Evolutionary conservation across 2,113 vertebrate genomes (phyloP), one percentile per base, ranked within the genome.

Genomic region (Ardeotis arabs): DNA sequence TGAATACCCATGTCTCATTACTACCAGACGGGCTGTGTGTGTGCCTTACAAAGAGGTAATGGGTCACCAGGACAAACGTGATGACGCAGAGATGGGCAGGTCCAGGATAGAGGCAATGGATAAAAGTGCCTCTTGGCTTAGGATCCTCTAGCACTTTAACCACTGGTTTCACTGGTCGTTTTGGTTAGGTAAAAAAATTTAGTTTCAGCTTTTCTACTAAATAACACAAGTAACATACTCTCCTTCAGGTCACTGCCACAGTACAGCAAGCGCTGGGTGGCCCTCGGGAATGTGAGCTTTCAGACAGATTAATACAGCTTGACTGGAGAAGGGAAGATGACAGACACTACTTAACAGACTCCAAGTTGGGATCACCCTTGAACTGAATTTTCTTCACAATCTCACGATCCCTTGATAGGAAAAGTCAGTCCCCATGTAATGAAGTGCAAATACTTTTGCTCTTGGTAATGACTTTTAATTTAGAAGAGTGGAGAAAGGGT

Each of bases 281-380:
- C 96, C 91, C 70, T 70, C 85, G 91, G 94, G 96, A 96, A 95
- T 50, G 24, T 29, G 67, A 94, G 96, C 89, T 97, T 96, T 95
- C 95, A 97, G 94, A 96, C 96, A 96, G 86, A 97, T 97, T 97
- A 97, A 84, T 95, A 89, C 81, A 96, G 93, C 96, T 91, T 94
- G 87, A 92, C 89, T 95, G 96, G 84, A 96, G 92, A 68, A 76
- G 55, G 33, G 49, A 84, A 82, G 50, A 94, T 16, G 55, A 84
- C 92, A 97, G 95, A 92, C 80, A 89, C 78, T 87, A 82, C 86
- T 91, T 89, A 92, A 79, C 75, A 82, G 62, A 63, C 67, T 87
- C 47, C 41, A 64, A 76, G 53, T 20, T 35, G 72, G 76, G 25
- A n/a, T 84, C 75, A 93, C 84, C 67, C 55, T 87, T 74, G 39